Conservation (phyloP, 2,113 vertebrate genomes). For the Podarcis muralis region DNA sequence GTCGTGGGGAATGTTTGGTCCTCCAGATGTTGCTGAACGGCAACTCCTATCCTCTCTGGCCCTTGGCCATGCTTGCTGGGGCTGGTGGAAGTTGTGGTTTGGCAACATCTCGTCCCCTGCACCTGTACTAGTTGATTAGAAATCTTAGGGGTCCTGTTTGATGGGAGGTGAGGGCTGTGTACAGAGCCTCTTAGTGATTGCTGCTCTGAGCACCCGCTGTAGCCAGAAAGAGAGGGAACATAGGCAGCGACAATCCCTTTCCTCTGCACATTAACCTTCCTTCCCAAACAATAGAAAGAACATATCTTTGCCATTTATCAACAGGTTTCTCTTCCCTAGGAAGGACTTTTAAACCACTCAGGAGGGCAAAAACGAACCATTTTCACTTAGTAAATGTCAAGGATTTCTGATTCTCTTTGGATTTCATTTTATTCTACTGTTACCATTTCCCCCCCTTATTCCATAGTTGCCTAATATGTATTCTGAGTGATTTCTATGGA, state of each 20-base stretch:
- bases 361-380: neutral
- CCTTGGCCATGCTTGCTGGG: too few relatives aligned
- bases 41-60: too few relatives aligned
- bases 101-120: too few relatives aligned
- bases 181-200: neutral
- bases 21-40: too few relatives aligned
- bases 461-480: neutral
- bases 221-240: neutral
- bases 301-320: neutral
- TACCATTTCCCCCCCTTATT: neutral
- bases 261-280: neutral
- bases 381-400: slow-evolving; percentile 20
- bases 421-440: neutral
- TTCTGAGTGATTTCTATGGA: neutral
- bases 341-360: neutral
- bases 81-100: too few relatives aligned
- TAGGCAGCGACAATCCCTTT: neutral
- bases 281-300: neutral
- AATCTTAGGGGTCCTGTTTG: neutral
- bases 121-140: neutral
- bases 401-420: neutral
- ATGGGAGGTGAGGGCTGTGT: too few relatives aligned
- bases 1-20: too few relatives aligned
- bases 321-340: neutral
- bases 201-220: neutral